Percentiles rank a stretch among this genome's conserved stretches.
These are phyloP conservation scores for Chrysopa pallens DNA, from an alignment of 1,140 invertebrate species.

Conservation along the genomic window DNA sequence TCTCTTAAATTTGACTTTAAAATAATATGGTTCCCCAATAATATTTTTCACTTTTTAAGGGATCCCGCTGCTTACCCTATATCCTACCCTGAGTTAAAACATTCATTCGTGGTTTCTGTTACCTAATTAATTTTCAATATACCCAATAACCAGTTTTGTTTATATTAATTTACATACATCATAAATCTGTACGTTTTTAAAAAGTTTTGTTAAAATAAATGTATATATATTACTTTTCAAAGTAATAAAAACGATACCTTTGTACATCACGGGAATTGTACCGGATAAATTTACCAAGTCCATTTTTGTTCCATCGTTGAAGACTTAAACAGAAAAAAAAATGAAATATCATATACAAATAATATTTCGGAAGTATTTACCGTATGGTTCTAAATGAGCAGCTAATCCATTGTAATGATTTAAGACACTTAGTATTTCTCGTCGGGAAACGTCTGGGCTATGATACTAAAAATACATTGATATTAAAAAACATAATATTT, in stretches of 20 bases:
- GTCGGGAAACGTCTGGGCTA: conserved; percentile 52
- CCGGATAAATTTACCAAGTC: conserved; percentile 74
- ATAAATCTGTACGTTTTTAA: too few species aligned
- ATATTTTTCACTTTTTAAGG: too few species aligned
- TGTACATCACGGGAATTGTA: conserved; percentile 83
- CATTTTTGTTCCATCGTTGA: conserved; percentile 73
- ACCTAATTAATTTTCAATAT: not conserved
- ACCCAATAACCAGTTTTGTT: not conserved
- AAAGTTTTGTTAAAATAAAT: too few species aligned
- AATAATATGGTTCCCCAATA: too few species aligned
- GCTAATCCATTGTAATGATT: conserved; percentile 52
- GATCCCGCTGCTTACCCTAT: too few species aligned
- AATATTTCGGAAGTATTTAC: conserved; percentile 18
- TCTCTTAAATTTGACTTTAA: too few species aligned
- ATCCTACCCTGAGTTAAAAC: too few species aligned
- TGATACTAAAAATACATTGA: conserved; percentile 33
- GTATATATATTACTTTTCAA: too few species aligned
- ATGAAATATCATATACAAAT: conserved; percentile 4
- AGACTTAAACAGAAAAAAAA: conserved; percentile 39
- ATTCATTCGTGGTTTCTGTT: not conserved
- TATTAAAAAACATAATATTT: conserved; percentile 3
- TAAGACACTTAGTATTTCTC: conserved; percentile 53
- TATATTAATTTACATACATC: too few species aligned
- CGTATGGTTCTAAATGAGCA: conserved; percentile 41
- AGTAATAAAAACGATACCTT: conserved; percentile 34